Conservation (phyloP, 2,113 vertebrate genomes). For the Taurulus bubalis region DNA sequence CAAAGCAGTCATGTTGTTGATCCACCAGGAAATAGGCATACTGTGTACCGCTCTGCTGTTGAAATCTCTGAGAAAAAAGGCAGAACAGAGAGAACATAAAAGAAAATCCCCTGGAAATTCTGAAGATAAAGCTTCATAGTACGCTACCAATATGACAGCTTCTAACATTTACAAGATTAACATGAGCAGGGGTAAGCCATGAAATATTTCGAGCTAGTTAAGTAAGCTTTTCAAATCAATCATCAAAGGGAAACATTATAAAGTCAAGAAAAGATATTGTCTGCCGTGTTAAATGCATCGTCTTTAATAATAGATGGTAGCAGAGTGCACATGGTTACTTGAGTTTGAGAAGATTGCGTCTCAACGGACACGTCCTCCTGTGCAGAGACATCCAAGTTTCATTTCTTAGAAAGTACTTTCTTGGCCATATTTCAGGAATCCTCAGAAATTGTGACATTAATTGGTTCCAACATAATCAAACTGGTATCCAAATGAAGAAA, state of each 20-base stretch:
- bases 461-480: not conserved
- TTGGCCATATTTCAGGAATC: not conserved
- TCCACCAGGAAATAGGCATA: not conserved
- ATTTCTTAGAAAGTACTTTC: not conserved
- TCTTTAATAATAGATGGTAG: not conserved
- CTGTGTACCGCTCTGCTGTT: slow-evolving; percentile 5
- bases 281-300: not conserved
- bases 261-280: not conserved
- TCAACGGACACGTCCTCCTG: not conserved
- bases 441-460: not conserved
- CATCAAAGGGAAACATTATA: not conserved
- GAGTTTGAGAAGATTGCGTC: not conserved
- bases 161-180: not conserved
- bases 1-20: not conserved
- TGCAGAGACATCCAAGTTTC: not conserved
- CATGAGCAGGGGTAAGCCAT: not conserved
- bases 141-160: not conserved
- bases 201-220: not conserved
- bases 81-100: slow-evolving; percentile 4
- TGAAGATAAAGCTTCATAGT: not conserved
- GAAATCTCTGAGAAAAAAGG: slow-evolving; percentile 9
- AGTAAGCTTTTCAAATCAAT: not conserved
- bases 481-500: not conserved
- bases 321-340: not conserved
- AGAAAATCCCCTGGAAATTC: not conserved